Conservation (phyloP, 2,113 vertebrate genomes). For the Chaetops frenatus region DNA sequence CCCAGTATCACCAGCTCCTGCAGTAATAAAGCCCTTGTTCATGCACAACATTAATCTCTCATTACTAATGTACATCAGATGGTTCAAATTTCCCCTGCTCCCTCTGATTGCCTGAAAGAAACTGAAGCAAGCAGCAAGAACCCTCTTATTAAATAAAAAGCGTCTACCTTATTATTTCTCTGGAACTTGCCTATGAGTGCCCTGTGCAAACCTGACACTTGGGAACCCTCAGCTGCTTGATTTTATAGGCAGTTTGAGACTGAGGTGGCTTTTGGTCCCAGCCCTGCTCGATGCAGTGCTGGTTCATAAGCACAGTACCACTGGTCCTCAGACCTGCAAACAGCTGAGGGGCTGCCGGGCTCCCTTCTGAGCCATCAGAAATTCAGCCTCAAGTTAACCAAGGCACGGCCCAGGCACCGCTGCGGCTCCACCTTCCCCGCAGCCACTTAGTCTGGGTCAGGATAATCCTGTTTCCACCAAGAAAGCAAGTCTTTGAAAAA, state of each 20-base stretch:
- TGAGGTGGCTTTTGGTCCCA: neutral
- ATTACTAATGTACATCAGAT: neutral
- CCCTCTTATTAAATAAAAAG: neutral
- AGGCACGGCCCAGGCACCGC: accelerated
- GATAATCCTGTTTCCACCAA: neutral
- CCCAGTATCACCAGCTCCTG: neutral
- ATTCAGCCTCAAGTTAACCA: neutral
- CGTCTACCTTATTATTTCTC: neutral
- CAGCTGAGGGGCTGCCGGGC: neutral
- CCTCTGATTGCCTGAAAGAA: neutral
- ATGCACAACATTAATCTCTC: neutral
- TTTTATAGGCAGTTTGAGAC: neutral
- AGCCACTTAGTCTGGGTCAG: neutral
- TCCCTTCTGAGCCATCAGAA: neutral
- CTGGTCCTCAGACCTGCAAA: neutral
- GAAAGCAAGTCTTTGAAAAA: neutral
- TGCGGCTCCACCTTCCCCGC: neutral
- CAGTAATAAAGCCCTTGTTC: neutral
- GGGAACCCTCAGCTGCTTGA: neutral
- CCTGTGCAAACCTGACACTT: neutral
- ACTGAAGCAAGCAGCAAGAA: neutral
- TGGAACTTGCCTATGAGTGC: neutral
- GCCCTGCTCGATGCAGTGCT: neutral
- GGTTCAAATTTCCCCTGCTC: neutral
- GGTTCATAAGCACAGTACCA: neutral